Evolutionary conservation across 1,140 invertebrate species (phyloP).

Genomic region (Campodea augens): DNA sequence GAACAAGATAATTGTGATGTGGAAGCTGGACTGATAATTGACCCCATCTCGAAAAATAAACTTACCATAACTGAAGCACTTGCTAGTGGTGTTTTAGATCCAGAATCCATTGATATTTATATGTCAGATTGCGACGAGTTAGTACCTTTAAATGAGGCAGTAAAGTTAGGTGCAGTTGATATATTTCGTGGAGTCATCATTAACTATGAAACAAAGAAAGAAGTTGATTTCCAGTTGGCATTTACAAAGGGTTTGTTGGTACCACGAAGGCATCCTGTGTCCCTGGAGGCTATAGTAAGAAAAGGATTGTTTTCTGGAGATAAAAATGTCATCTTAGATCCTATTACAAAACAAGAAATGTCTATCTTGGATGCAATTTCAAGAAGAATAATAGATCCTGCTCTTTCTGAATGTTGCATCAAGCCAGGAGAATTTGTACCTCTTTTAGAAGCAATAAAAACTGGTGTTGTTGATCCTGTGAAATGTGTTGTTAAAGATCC

Average conservation of each 20-base stretch:
- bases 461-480: slow-evolving; percentile 29
- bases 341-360: slow-evolving; percentile 42
- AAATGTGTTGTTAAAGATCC: slow-evolving; percentile 44
- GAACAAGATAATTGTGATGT: too few relatives aligned
- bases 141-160: slow-evolving; percentile 47
- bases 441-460: slow-evolving; percentile 27
- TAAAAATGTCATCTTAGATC: slow-evolving; percentile 49
- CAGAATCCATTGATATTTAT: slow-evolving; percentile 45
- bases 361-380: slow-evolving; percentile 53
- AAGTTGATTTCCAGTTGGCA: slow-evolving; percentile 46
- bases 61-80: slow-evolving; percentile 45
- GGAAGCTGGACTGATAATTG: slow-evolving; percentile 37
- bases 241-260: slow-evolving; percentile 47
- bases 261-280: slow-evolving; percentile 45
- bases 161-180: slow-evolving; percentile 56
- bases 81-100: slow-evolving; percentile 47
- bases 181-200: slow-evolving; percentile 46
- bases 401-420: slow-evolving; percentile 61
- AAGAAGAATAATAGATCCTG: slow-evolving; percentile 57
- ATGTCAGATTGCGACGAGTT: slow-evolving; percentile 48
- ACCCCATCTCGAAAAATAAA: slow-evolving; percentile 35
- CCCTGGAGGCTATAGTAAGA: slow-evolving; percentile 49
- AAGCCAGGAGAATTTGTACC: slow-evolving; percentile 44
- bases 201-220: slow-evolving; percentile 41
- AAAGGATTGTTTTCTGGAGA: slow-evolving; percentile 48